Evolutionary conservation across 1,140 invertebrate genomes (phyloP).

Genomic region (Heliconius melpomene): DNA sequence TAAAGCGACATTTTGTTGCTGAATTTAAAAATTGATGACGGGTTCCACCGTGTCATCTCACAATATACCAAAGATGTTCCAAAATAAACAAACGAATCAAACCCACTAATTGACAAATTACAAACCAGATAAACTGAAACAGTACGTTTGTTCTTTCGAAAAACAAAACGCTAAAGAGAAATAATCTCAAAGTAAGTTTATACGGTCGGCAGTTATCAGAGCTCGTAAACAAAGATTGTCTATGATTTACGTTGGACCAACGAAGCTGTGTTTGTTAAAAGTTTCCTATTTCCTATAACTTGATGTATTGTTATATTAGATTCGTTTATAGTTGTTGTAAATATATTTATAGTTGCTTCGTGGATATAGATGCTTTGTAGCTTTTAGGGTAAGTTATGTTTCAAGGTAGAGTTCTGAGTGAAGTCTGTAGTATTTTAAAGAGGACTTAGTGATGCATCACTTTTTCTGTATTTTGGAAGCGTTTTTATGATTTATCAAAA

Average conservation of each 20-base stretch:
- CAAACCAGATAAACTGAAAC: neutral
- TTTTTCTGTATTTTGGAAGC: no score
- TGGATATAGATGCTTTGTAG: neutral
- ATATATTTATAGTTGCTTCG: neutral
- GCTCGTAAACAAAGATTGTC: constrained; percentile 38
- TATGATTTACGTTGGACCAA: constrained; percentile 32
- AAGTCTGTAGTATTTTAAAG: no score
- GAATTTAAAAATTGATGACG: no score
- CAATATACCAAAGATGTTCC: no score
- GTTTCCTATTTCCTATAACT: constrained; percentile 9
- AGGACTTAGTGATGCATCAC: no score
- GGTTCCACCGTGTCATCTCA: no score
- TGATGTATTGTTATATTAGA: neutral
- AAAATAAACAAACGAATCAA: no score
- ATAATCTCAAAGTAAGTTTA: constrained; percentile 34
- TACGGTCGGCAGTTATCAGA: constrained; percentile 35
- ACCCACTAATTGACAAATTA: no score
- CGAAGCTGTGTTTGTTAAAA: constrained; percentile 24
- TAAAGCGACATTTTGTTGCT: no score
- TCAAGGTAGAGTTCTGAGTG: neutral
- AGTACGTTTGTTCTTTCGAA: constrained; percentile 8
- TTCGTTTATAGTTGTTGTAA: neutral
- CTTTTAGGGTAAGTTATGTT: neutral
- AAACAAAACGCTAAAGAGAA: constrained; percentile 29
- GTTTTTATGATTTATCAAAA: no score